Percentiles rank a stretch among this genome's conserved stretches.
phyloP scores from a whole-genome alignment of 2,888 invertebrate genomes.

The Thereva unica region DNA sequence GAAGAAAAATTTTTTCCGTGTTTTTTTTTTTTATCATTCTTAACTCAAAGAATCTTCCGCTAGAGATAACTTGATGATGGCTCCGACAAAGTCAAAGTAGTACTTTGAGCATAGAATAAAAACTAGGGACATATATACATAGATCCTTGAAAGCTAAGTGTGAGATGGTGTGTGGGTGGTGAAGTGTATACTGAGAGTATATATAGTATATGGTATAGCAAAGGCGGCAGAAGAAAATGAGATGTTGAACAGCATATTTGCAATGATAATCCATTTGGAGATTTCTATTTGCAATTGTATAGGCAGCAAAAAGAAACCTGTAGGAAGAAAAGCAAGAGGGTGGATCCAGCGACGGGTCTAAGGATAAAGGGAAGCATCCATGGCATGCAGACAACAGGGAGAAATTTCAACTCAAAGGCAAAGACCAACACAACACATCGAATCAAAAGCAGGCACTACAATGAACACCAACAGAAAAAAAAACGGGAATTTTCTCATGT shows the following conservation, averaged over 20 bases:
- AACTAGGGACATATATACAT: slow-evolving; percentile 3
- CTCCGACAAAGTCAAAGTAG: slow-evolving; percentile 10
- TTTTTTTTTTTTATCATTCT: background rate
- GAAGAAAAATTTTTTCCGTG: background rate
- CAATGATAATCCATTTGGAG: slow-evolving; percentile 26
- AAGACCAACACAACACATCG: no score
- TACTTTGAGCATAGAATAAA: slow-evolving; percentile 3
- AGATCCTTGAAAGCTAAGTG: background rate
- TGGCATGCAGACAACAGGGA: no score
- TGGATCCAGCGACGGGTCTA: background rate
- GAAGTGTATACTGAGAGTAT: no score
- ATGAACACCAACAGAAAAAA: no score
- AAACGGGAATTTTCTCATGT: no score
- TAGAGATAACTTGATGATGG: slow-evolving; percentile 8
- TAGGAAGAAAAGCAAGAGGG: background rate
- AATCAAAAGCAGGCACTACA: no score
- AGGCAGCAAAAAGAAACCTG: slow-evolving; percentile 2
- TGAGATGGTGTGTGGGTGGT: background rate
- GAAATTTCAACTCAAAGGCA: no score
- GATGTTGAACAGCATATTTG: slow-evolving; percentile 30
- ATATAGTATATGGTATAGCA: no score
- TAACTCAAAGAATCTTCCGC: slow-evolving; percentile 19
- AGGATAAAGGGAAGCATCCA: no score
- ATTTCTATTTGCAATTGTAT: slow-evolving; percentile 19
- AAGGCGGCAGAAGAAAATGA: slow-evolving; percentile 16